Conservation (phyloP, 2,888 invertebrate species). For the Drosophila fulvimacula region DNA sequence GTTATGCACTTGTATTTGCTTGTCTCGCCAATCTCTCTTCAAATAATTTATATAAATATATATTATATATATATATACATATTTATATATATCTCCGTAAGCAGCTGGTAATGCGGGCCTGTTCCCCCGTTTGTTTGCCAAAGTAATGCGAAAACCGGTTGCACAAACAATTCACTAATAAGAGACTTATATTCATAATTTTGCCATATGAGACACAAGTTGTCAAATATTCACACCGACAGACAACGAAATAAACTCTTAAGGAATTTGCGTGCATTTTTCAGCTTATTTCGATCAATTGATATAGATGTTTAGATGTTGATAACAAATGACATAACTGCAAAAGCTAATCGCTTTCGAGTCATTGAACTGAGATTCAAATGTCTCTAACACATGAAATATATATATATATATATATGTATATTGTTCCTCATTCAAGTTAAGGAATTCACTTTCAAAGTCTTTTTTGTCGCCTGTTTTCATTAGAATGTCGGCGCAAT, state of each 20-base stretch:
- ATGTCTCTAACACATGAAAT: slow-evolving; percentile 52
- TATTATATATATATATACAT: neutral
- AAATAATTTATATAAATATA: slow-evolving; percentile 20
- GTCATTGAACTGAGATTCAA: slow-evolving; percentile 71
- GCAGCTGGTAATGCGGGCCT: slow-evolving; percentile 29
- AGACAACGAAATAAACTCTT: slow-evolving; percentile 16
- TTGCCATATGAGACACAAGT: slow-evolving; percentile 27
- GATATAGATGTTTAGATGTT: neutral
- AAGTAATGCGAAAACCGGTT: slow-evolving; percentile 54
- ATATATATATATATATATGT: too few species aligned
- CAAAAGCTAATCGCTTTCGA: slow-evolving; percentile 39
- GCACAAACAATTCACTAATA: slow-evolving; percentile 52
- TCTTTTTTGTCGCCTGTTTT: neutral
- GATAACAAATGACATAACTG: slow-evolving; percentile 6
- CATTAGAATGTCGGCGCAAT: slow-evolving; percentile 2
- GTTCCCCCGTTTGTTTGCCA: slow-evolving; percentile 4
- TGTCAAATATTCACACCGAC: slow-evolving; percentile 19
- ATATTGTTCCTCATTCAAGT: neutral
- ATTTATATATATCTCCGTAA: slow-evolving; percentile 17
- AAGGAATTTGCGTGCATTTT: slow-evolving; percentile 20
- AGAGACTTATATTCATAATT: slow-evolving; percentile 48
- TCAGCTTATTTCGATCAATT: slow-evolving; percentile 4
- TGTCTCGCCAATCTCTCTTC: neutral
- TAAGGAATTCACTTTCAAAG: slow-evolving; percentile 8
- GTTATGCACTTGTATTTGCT: slow-evolving; percentile 9